Evolutionary conservation across 2,113 vertebrate genomes (phyloP).

Genomic region (Haliaeetus leucogaster): DNA sequence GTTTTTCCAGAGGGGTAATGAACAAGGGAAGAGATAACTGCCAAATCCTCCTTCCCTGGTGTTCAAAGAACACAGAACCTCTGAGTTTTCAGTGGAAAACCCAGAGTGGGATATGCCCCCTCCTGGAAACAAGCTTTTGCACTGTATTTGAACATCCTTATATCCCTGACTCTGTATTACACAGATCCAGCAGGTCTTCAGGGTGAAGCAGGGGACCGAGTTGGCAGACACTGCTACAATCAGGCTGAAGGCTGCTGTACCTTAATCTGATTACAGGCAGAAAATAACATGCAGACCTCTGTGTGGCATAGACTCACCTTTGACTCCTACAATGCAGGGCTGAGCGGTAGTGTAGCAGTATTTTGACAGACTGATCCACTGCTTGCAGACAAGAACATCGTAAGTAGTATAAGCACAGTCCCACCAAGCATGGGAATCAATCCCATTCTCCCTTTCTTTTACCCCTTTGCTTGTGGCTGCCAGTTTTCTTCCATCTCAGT

Average conservation of each 20-base stretch:
- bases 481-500: background rate
- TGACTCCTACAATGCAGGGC: background rate
- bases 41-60: background rate
- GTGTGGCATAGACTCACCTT: background rate
- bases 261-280: background rate
- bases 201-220: background rate
- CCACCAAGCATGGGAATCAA: accelerated
- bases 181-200: background rate
- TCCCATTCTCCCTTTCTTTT: background rate
- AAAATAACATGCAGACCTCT: background rate
- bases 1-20: background rate
- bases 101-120: background rate
- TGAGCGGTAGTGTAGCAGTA: accelerated
- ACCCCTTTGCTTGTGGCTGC: background rate
- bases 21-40: background rate
- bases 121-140: background rate
- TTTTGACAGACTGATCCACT: background rate
- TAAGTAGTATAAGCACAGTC: background rate
- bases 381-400: background rate
- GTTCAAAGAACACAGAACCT: background rate
- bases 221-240: background rate
- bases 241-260: background rate
- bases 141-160: background rate
- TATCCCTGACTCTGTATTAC: background rate
- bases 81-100: background rate